phyloP scores from a whole-genome alignment of 2,797 vertebrate genomes.

The Phyllotis vaccarum region DNA sequence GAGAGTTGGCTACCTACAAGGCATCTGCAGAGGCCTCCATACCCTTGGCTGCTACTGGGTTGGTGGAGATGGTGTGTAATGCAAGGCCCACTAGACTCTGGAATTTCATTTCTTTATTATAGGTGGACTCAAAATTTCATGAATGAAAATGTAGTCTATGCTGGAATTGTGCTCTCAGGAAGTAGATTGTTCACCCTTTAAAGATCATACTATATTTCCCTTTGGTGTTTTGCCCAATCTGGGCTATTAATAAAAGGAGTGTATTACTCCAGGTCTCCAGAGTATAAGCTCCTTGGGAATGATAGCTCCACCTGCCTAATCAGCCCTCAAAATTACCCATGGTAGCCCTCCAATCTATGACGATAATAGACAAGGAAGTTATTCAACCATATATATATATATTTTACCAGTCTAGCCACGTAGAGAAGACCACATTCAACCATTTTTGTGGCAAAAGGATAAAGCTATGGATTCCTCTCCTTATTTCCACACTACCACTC shows the following conservation, averaged over 20 bases:
- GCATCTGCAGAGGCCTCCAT: neutral
- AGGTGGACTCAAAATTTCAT: neutral
- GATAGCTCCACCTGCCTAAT: neutral
- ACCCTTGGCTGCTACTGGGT: neutral
- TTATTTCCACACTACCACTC: neutral
- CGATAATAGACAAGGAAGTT: neutral
- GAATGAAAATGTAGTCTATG: neutral
- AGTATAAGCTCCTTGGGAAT: neutral
- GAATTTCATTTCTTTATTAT: constrained; percentile 1
- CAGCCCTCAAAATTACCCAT: neutral
- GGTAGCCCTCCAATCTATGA: neutral
- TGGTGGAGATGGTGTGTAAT: neutral
- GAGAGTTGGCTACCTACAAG: neutral
- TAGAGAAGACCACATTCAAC: neutral
- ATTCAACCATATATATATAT: too few species aligned
- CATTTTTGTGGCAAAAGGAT: neutral
- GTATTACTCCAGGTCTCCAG: neutral
- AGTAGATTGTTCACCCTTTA: constrained; percentile 40
- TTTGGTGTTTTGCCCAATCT: constrained; percentile 4
- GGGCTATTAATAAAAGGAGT: neutral
- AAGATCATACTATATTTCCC: neutral
- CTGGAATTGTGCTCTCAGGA: neutral
- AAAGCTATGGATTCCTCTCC: neutral
- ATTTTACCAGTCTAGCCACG: neutral
- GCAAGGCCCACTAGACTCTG: neutral